These are phyloP conservation scores for Crematogaster levior DNA, from an alignment of 2,888 invertebrate genomes.

Conservation along the genomic window DNA sequence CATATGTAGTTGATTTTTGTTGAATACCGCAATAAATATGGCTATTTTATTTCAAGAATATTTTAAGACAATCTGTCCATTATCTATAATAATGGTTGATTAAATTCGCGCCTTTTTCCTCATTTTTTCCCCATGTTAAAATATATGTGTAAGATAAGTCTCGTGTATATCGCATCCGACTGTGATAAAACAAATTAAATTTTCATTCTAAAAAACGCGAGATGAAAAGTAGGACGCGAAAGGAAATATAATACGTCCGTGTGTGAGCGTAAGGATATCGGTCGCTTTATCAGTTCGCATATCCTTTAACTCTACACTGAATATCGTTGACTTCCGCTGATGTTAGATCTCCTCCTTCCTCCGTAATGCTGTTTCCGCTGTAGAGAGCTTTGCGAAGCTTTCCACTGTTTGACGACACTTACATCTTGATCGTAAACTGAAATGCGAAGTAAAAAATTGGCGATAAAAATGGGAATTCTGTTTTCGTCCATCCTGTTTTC, in stretches of 20 bases:
- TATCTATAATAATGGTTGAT: not conserved
- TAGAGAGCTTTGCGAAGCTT: slow-evolving; percentile 27
- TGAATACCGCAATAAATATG: too few species aligned
- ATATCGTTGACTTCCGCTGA: slow-evolving; percentile 73
- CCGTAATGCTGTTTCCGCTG: slow-evolving; percentile 62
- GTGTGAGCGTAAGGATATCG: slow-evolving; percentile 64
- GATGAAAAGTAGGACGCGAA: slow-evolving; percentile 21
- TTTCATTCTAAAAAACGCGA: not conserved
- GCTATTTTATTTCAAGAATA: not conserved
- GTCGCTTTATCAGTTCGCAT: slow-evolving; percentile 67
- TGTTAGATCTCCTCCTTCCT: slow-evolving; percentile 64
- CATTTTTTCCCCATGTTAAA: not conserved
- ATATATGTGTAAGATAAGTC: slow-evolving; percentile 2
- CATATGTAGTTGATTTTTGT: not conserved
- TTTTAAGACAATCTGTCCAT: not conserved
- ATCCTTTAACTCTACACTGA: slow-evolving; percentile 61
- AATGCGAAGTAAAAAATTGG: not conserved
- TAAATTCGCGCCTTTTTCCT: not conserved
- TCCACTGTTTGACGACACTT: not conserved
- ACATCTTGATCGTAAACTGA: not conserved
- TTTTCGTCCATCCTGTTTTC: not conserved
- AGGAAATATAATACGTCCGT: slow-evolving; percentile 53
- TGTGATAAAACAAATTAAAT: not conserved
- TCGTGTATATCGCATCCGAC: not conserved
- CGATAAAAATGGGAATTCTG: not conserved